Conservation (phyloP, 2,113 vertebrate genomes). For the Lasiurus borealis region DNA sequence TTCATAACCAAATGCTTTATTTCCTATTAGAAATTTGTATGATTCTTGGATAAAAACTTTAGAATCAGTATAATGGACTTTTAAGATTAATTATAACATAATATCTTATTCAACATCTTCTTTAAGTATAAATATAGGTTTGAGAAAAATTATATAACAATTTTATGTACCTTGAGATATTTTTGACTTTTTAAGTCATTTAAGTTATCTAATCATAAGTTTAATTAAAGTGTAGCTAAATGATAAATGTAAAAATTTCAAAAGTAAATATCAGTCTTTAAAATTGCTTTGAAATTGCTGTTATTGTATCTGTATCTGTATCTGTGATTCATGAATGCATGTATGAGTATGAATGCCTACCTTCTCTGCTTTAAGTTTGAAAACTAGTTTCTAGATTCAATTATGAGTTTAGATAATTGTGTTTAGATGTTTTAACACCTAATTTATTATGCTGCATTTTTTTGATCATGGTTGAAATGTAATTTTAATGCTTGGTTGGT, state of each 20-base stretch:
- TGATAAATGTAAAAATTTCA: not conserved
- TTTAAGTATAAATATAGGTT: not conserved
- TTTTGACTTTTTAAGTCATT: not conserved
- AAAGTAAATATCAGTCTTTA: not conserved
- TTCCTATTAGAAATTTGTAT: not conserved
- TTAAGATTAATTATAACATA: not conserved
- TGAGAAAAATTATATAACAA: not conserved
- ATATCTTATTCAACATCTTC: not conserved
- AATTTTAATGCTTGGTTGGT: constrained; percentile 63
- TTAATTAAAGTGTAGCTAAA: not conserved
- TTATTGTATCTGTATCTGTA: not conserved
- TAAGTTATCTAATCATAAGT: not conserved
- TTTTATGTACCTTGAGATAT: not conserved
- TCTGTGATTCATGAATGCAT: not conserved
- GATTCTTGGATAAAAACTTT: not conserved
- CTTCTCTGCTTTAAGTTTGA: not conserved
- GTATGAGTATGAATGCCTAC: not conserved
- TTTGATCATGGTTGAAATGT: constrained; percentile 65
- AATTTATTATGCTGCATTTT: constrained; percentile 45
- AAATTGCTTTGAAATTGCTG: constrained; percentile 1
- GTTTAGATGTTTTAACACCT: constrained; percentile 32
- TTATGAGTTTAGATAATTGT: constrained; percentile 52
- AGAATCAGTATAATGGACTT: not conserved
- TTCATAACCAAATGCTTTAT: not conserved
- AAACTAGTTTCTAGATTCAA: not conserved